Evolutionary conservation across 2,797 vertebrate species (phyloP), one percentile per base, ranked within the genome.

Genomic region (Paedocypris micromegethes): DNA sequence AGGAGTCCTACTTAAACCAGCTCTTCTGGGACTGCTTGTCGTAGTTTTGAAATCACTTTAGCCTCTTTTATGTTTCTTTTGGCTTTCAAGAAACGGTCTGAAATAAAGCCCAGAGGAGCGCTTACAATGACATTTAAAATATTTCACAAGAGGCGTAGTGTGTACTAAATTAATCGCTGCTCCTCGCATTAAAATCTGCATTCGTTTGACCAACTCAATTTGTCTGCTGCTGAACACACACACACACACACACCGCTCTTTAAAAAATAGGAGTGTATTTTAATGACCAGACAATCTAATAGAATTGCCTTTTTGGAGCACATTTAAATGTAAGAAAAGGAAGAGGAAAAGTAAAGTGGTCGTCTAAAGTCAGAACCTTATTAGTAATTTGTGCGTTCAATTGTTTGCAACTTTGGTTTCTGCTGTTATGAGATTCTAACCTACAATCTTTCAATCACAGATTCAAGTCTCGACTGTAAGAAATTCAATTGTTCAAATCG

Each of bases 41-140:
- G 70, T 64, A 62, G 69, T 70, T 72, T 57, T 64, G 66, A 77
- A 71, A 75, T 45, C 65, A 64, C 66, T 72, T 78, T 75, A 78
- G 57, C 60, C 68, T 73, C 57, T 62, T 58, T 75, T 68, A 58
- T 49, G 48, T 71, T 73, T 65, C 46, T n/a, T 62, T 70, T 54
- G 61, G n/a, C 52, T 57, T 78, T 70, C 44, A 64, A 61, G 48
- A 7, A 64, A 65, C 59, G 51, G 42, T 61, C 37, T 64, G 52
- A 57, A 63, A 57, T 73, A 64, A 65, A 54, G 63, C 68, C 70
- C 76, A 67, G 51, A 67, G 73, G 73, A 59, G 64, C 46, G 66
- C 57, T 75, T 63, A 66, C 37, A 7, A 66, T 73, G 74, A 71
- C 66, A 51, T 66, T 75, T 70, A 40, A 66, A 51, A 66, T 70